Percentiles rank a stretch among this genome's conserved stretches.
phyloP scores from a whole-genome alignment of 2,888 invertebrate genomes.

The Cerastis leucographa region DNA sequence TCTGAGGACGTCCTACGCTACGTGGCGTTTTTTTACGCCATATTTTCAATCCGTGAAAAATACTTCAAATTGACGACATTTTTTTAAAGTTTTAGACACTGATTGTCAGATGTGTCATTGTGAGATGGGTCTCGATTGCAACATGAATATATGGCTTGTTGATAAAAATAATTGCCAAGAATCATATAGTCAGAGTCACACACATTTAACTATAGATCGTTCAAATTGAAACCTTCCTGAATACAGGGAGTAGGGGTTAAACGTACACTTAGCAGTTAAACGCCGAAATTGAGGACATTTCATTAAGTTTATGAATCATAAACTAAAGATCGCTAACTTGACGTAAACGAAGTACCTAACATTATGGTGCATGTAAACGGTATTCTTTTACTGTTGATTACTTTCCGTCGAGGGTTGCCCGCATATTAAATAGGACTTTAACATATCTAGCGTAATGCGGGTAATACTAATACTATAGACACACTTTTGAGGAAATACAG shows the following conservation, averaged over 20 bases:
- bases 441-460: not conserved
- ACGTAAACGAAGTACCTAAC: not conserved
- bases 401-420: not conserved
- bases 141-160: not conserved
- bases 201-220: not conserved
- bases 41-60: not conserved
- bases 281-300: slow-evolving; percentile 10
- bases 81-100: not conserved
- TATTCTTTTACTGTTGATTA: not conserved
- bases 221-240: not conserved
- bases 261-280: not conserved
- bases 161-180: not conserved
- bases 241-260: not conserved
- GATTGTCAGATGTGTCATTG: too few species aligned
- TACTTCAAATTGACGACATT: not conserved
- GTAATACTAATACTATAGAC: too few species aligned
- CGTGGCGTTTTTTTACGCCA: too few species aligned
- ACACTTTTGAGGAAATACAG: too few species aligned
- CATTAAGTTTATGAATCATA: slow-evolving; percentile 24
- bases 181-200: not conserved
- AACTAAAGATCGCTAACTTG: not conserved
- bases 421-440: not conserved
- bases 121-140: not conserved
- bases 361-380: not conserved
- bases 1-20: too few species aligned